Percentiles rank a stretch among this genome's conserved stretches.
These are phyloP conservation scores for Tridacna gigas DNA, from an alignment of 2,888 invertebrate genomes.

Conservation along the genomic window DNA sequence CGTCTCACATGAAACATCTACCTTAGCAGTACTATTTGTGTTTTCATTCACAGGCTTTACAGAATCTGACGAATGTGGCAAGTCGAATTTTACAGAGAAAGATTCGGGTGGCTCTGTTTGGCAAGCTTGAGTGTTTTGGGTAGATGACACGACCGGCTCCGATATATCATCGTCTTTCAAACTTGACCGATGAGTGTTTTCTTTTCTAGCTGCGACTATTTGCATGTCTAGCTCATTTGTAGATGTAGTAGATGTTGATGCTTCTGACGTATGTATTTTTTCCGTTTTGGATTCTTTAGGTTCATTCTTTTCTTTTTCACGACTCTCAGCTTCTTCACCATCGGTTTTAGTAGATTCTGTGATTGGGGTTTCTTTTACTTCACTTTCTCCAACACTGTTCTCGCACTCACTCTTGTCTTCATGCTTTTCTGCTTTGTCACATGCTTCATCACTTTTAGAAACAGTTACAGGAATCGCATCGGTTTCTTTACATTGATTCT, in stretches of 20 bases:
- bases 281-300: background rate
- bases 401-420: too few relatives aligned
- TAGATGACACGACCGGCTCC: conserved; percentile 64
- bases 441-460: too few relatives aligned
- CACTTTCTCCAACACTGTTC: too few relatives aligned
- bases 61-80: conserved; percentile 43
- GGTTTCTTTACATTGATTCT: too few relatives aligned
- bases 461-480: too few relatives aligned
- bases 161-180: conserved; percentile 58
- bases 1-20: conserved; percentile 64
- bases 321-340: background rate
- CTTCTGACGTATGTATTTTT: conserved; percentile 20
- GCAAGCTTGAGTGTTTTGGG: conserved; percentile 65
- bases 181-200: background rate
- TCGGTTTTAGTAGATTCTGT: background rate
- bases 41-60: conserved; percentile 26
- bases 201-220: background rate
- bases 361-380: background rate
- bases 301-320: background rate
- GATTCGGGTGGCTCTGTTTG: conserved; percentile 60
- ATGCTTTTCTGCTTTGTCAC: too few relatives aligned
- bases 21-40: conserved; percentile 21
- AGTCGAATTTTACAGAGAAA: conserved; percentile 26
- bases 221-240: background rate
- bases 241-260: background rate